Conservation (phyloP, 1,140 invertebrate genomes). For the Eupeodes corollae region DNA sequence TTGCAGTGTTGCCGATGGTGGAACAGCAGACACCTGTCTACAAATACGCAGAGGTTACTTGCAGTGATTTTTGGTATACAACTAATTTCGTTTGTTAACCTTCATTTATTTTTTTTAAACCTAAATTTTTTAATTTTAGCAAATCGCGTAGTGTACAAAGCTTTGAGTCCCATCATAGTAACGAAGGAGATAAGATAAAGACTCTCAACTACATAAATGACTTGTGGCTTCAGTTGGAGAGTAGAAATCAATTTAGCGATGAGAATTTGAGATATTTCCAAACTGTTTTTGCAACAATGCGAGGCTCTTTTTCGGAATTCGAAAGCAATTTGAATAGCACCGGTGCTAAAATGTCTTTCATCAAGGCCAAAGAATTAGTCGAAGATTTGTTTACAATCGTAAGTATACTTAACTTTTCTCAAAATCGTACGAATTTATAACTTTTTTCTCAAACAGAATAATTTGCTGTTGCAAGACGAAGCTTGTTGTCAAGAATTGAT, state of each 20-base stretch:
- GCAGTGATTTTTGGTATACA: slow-evolving; percentile 29
- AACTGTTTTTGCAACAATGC: slow-evolving; percentile 21
- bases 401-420: too few relatives aligned
- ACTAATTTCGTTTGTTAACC: background rate
- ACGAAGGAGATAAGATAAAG: too few relatives aligned
- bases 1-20: slow-evolving; percentile 46
- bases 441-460: slow-evolving; percentile 21
- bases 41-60: slow-evolving; percentile 43
- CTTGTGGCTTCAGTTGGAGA: too few relatives aligned
- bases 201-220: too few relatives aligned
- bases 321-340: slow-evolving; percentile 25
- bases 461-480: slow-evolving; percentile 25
- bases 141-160: slow-evolving; percentile 32
- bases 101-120: background rate
- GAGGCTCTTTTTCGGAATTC: slow-evolving; percentile 27
- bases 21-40: slow-evolving; percentile 57
- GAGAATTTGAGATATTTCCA: slow-evolving; percentile 22
- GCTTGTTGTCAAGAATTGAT: slow-evolving; percentile 32
- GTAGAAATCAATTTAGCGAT: slow-evolving; percentile 1
- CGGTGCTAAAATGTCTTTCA: too few relatives aligned
- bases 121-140: slow-evolving; percentile 7
- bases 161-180: slow-evolving; percentile 22
- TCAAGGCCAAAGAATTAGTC: too few relatives aligned
- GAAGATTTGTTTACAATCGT: too few relatives aligned
- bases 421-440: too few relatives aligned